Base-by-base conservation (phyloP, 2,113 vertebrate species). In the Corythornis madagascariensis region DNA sequence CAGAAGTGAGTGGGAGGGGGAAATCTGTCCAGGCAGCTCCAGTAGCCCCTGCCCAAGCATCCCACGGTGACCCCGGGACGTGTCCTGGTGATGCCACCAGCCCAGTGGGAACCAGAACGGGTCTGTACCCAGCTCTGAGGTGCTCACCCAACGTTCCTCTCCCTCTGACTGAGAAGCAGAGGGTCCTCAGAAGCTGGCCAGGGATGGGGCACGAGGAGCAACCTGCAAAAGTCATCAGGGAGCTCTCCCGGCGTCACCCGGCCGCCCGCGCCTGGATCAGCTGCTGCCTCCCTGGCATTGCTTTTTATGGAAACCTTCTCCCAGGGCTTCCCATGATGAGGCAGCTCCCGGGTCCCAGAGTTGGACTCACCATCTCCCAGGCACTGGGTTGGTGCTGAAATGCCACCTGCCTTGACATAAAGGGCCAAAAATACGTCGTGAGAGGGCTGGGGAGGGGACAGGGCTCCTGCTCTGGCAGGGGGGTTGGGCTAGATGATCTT, bases 211-310 rank as follows among this genome's bases (percentile, higher is more conserved):
- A 59, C 3, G n/a, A 66, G 83, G 31, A 82, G 17, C 72, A 28
- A 94, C 70, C 86, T 94, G 85, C n/a, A 43, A 94, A 95, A 95
- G 66, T 57, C 86, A 92, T 94, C 86, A 92, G 87, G 76, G 73
- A 92, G 60, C 86, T 59, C 24, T 33, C 76, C 92, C 59, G 42
- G 70, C 33, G 80, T 87, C 29, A 8, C 55, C 64, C 94, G 81
- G 85, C 90, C 92, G 96, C 88, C 80, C 16, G 42, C 20, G 16
- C 61, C 48, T 0, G 28, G 78, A 65, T 82, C 92, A 89, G 72
- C 72, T 87, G 81, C 83, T 85, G 76, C 90, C 80, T 64, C 81
- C 83, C 88, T 75, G 84, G 59, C 83, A n/a, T 89, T 31, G 86
- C 89, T 95, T 87, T 95, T 95, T 94, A 82, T 92, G 90, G 91